Base-by-base conservation (phyloP, 1,140 invertebrate genomes). In the Oncopeltus fasciatus region DNA sequence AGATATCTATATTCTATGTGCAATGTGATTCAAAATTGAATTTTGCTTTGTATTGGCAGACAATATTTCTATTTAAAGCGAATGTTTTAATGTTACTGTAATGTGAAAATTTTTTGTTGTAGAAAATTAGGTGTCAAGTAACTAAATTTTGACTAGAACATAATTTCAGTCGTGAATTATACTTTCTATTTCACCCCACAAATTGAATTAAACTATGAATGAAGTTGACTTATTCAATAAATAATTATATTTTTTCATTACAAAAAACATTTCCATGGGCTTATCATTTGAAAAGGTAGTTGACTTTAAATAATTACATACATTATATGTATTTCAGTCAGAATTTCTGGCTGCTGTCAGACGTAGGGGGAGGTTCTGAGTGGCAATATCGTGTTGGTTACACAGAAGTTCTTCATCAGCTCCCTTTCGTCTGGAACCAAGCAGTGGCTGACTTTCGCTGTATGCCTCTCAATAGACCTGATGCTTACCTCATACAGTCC, bases 321-420 rank as follows among this genome's bases (percentile, higher is more conserved):
- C 1, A 51, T 38, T 51, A 57, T 65, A 61, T 65, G 59, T 65
- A 62, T 70, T 74, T 59, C 65, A 85, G 83, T 68, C 71, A 77
- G 2, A 75, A 80, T 67, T 86, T 86, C 66, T 75, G 75, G 60
- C 77, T 86, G 12, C 26, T 53, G 27, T 70, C 81, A 2, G 69
- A 75, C 0, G 83, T 85, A 70, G 79, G 75, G 67, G 83, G 82
- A 1, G 81, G 83, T 70, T 80, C 79, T 59, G 76, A 83, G 65
- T 86, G 84, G 84, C 79, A 81, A 65, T 87, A 86, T 70, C 78
- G 80, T 0, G 82, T 83, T 0, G 67, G 77, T 64, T 87, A 86
- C 67, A 79, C 74, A 1, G 84, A 87, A 69, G 72, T 77, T 65
- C 72, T 86, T 2, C 81, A 79, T 44, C 74, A 83, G 57, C 74